Conservation (phyloP, 1,140 invertebrate species). For the Cherax destructor region DNA sequence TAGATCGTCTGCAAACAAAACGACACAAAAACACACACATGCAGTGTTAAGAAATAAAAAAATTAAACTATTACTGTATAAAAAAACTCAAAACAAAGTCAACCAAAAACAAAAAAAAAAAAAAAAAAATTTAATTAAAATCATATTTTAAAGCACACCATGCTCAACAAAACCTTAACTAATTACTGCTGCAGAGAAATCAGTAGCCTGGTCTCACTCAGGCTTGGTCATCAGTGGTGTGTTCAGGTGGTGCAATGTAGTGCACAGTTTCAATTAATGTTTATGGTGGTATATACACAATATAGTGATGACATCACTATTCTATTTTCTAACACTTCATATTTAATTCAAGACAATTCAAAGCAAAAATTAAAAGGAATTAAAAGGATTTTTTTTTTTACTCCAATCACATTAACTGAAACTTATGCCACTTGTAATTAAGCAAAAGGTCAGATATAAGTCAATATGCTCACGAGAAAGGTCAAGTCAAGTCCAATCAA, state of each 20-base stretch:
- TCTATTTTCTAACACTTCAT: too few species aligned
- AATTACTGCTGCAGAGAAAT: not conserved
- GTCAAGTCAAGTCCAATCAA: slow-evolving; percentile 56
- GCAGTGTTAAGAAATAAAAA: slow-evolving; percentile 65
- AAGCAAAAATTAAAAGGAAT: too few species aligned
- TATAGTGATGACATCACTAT: too few species aligned
- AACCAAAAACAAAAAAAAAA: slow-evolving; percentile 4
- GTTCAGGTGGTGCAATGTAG: not conserved
- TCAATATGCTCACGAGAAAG: slow-evolving; percentile 54
- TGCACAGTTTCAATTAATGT: not conserved
- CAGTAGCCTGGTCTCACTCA: not conserved
- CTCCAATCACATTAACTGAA: not conserved
- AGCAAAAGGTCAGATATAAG: slow-evolving; percentile 39
- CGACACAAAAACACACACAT: slow-evolving; percentile 69
- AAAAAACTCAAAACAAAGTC: slow-evolving; percentile 30
- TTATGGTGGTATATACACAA: too few species aligned
- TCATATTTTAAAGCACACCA: not conserved
- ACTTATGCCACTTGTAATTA: slow-evolving; percentile 31
- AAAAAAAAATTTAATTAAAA: slow-evolving; percentile 10
- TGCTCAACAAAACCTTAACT: not conserved
- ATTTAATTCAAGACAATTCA: too few species aligned
- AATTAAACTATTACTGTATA: not conserved
- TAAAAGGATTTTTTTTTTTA: too few species aligned
- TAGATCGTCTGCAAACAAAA: slow-evolving; percentile 91
- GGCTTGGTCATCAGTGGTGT: not conserved